Percentiles rank a stretch among this genome's conserved stretches.
These are phyloP conservation scores for Sinocyclocheilus rhinocerous DNA, from an alignment of 2,113 vertebrate species.

Conservation along the genomic window DNA sequence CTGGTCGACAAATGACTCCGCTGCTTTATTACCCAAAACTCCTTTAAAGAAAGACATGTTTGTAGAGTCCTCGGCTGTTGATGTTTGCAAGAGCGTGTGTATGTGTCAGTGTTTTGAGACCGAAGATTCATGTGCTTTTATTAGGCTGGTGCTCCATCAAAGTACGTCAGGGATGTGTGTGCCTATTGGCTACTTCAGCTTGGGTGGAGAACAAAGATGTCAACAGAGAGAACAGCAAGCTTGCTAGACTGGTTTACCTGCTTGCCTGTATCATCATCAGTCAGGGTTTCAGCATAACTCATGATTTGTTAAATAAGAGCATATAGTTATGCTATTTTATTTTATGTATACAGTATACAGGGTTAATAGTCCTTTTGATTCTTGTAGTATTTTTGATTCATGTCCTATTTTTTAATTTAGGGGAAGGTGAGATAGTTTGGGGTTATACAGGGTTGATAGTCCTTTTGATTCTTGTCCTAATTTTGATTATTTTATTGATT, in stretches of 20 bases:
- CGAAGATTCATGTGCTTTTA: conserved; percentile 34
- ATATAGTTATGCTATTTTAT: background rate
- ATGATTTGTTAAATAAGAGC: background rate
- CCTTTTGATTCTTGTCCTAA: background rate
- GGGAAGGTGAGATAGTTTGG: background rate
- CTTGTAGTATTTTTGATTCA: no score
- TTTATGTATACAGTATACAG: background rate
- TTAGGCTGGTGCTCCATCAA: conserved; percentile 23
- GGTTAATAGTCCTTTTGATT: background rate
- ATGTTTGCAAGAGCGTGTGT: conserved; percentile 9
- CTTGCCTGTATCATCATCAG: conserved; percentile 9
- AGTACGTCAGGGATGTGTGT: conserved; percentile 21
- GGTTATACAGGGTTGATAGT: background rate
- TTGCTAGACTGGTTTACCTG: conserved; percentile 49
- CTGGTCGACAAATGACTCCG: conserved; percentile 20
- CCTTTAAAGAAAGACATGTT: conserved; percentile 52
- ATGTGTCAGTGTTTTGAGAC: conserved; percentile 6
- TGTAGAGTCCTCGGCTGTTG: conserved; percentile 19
- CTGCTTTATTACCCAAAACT: conserved; percentile 27
- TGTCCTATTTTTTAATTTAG: background rate
- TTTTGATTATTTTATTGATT: background rate
- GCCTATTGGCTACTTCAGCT: conserved; percentile 49
- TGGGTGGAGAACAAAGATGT: conserved; percentile 42
- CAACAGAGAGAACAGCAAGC: background rate
- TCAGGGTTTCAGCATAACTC: background rate